Evolutionary conservation across 2,797 vertebrate genomes (phyloP), one percentile per base, ranked within the genome.

Genomic region (Pseudomugil tenellus): DNA sequence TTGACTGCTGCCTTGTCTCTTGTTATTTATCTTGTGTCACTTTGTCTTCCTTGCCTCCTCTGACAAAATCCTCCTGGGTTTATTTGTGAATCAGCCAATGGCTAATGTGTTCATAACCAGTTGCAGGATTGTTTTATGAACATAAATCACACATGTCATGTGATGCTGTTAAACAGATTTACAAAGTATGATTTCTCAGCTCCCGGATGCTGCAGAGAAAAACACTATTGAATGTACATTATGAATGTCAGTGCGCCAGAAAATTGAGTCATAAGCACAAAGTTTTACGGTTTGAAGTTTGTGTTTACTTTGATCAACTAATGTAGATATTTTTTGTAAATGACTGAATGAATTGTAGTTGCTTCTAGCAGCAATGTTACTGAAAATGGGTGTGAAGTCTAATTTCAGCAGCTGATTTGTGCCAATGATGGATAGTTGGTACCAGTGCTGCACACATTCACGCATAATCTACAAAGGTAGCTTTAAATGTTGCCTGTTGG

Each of bases 381-480:
- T 48, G 21, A 48, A 23, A 48, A 8, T 23, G n/a, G 10, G 11
- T 48, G 4, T 23, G 46, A 48, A 21, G 21, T 48, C 46, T 48
- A 21, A n/a, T 48, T 48, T 48, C 21, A 23, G 46, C 10, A 48
- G n/a, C 46, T 48, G 14, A 48, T 23, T 6, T 23, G 21, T 48
- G n/a, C 46, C 46, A 48, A 4, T 48, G 46, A 23, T 48, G 10
- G 21, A 48, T 48, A 8, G 9, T 21, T 21, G 9, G 11, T 8
- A n/a, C 37, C 19, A 58, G 55, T 28, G 25, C 43, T 7, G 25
- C 29, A 49, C 19, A 26, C 25, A 34, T 6, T 1, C n/a, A 29
- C 17, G 29, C 16, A 28, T 14, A 34, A 7, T 35, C 32, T 34
- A 13, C 31, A 23, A 37, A 53, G 26, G 2, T 0, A 14, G 8